Percentiles rank a stretch among this genome's conserved stretches.
Evolutionary conservation across 2,113 vertebrate species (phyloP).

Genomic region (Lutjanus erythropterus): DNA sequence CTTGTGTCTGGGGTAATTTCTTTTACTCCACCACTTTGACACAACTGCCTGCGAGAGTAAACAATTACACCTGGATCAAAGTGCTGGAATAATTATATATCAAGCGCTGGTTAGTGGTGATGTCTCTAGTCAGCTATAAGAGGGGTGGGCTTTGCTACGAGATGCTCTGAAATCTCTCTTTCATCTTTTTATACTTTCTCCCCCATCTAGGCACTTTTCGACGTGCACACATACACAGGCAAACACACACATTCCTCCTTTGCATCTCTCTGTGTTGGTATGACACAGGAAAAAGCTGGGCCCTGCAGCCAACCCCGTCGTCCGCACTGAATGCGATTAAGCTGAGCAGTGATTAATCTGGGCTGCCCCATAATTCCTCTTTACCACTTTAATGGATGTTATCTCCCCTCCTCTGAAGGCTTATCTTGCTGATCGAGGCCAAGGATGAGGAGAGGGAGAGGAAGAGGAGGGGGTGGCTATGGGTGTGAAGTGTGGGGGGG

Average conservation of each 20-base stretch:
- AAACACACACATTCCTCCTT: slow-evolving; percentile 16
- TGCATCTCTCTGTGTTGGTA: slow-evolving; percentile 59
- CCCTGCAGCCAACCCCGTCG: slow-evolving; percentile 74
- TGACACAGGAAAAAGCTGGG: slow-evolving; percentile 73
- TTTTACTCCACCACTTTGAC: slow-evolving; percentile 44
- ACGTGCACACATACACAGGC: slow-evolving; percentile 8
- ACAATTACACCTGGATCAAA: slow-evolving; percentile 80
- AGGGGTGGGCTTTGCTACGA: slow-evolving; percentile 55
- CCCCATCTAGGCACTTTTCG: slow-evolving; percentile 63
- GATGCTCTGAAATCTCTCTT: slow-evolving; percentile 69
- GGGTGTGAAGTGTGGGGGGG: slow-evolving; percentile 17
- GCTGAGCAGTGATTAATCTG: slow-evolving; percentile 84
- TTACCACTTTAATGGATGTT: slow-evolving; percentile 87
- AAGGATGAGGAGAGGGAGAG: slow-evolving; percentile 66
- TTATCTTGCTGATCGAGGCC: slow-evolving; percentile 85
- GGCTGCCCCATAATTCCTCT: slow-evolving; percentile 84
- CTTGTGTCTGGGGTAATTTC: slow-evolving; percentile 44
- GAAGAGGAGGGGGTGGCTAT: slow-evolving; percentile 36
- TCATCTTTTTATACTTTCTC: slow-evolving; percentile 72
- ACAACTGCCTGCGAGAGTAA: slow-evolving; percentile 63
- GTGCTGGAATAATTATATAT: slow-evolving; percentile 70
- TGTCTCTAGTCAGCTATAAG: slow-evolving; percentile 69
- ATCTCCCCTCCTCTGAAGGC: slow-evolving; percentile 84
- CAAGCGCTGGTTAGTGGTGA: slow-evolving; percentile 70
- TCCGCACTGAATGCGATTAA: slow-evolving; percentile 83